Evolutionary conservation across 2,888 invertebrate species (phyloP), one percentile per base, ranked within the genome.

Genomic region (Eilema griseolum): DNA sequence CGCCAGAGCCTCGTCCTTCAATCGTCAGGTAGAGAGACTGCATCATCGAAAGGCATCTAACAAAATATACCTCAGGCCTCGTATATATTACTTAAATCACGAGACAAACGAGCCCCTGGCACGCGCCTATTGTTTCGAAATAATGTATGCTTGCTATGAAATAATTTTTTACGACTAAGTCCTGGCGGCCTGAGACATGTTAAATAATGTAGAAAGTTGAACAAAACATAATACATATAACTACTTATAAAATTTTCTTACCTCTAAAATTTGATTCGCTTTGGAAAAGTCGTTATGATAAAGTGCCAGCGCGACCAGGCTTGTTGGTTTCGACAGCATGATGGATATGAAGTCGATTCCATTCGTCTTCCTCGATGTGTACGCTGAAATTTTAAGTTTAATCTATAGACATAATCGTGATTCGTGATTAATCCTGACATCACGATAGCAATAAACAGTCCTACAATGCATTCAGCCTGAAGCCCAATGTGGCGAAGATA

Each of bases 181-280:
- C n/a, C 31, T 8, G 8, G 8, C 4, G n/a, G n/a, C 8, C 31
- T 8, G 4, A 33, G 31, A 33, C 41, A 16, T 41, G 41, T 41
- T 41, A 33, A 3, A 33, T 10, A 41, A 41, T 46, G 46, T 46
- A 46, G 46, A 46, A 46, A 20, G 5, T 46, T 3, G 7, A 46
- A 20, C 5, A 41, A 62, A 24, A 31, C 2, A 16, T n/a, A 23
- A n/a, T n/a, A n/a, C n/a, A n/a, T n/a, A n/a, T n/a, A n/a, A 14
- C 2, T 31, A 7, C 11, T 52, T 23, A 63, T 65, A 65, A 61
- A 33, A 69, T 16, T 64, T 28, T n/a, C 92, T 95, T 94, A 98
- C 98, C 97, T 98, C 96, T 81, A 98, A 96, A 73, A 98, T 97
- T 92, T 98, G 96, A 83, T 97, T 96, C 0, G 98, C 98, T 91